These are phyloP conservation scores for Chrysomela aeneicollis DNA, from an alignment of 2,888 invertebrate genomes.

Conservation along the genomic window DNA sequence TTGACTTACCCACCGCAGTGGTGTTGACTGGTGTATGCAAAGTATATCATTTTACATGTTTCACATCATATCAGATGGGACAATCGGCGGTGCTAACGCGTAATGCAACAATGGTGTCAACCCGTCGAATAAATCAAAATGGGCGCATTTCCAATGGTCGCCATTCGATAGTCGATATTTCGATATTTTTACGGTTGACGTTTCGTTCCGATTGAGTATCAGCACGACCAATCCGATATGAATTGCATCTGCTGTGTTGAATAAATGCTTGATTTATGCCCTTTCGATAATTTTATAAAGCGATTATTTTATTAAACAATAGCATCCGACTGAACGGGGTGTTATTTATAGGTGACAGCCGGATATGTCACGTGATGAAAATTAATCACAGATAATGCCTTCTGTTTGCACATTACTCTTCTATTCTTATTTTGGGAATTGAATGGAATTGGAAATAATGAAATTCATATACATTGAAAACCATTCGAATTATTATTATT, in stretches of 20 bases:
- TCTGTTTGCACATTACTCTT: conserved; percentile 38
- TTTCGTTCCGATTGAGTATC: conserved; percentile 57
- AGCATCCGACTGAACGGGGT: conserved; percentile 45
- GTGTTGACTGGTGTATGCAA: conserved; percentile 37
- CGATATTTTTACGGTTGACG: conserved; percentile 58
- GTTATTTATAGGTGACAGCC: conserved; percentile 48
- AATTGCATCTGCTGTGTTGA: conserved; percentile 60
- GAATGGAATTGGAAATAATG: neutral
- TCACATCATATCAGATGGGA: conserved; percentile 35
- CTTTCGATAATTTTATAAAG: conserved; percentile 57
- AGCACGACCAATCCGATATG: conserved; percentile 57
- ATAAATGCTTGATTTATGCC: conserved; percentile 59
- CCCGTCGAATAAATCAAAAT: conserved; percentile 57
- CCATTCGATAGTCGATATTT: conserved; percentile 49
- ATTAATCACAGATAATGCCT: conserved; percentile 36
- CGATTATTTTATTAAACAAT: conserved; percentile 59
- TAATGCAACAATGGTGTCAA: conserved; percentile 57
- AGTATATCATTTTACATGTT: conserved; percentile 43
- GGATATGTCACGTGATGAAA: conserved; percentile 37
- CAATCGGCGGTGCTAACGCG: conserved; percentile 42
- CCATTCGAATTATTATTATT: too few relatives aligned
- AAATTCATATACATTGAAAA: too few relatives aligned
- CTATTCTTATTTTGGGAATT: conserved; percentile 22
- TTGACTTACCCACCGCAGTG: conserved; percentile 39
- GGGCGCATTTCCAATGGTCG: conserved; percentile 50